Evolutionary conservation across 2,888 invertebrate species (phyloP), one percentile per base, ranked within the genome.

Genomic region (Anoplius nigerrimus): DNA sequence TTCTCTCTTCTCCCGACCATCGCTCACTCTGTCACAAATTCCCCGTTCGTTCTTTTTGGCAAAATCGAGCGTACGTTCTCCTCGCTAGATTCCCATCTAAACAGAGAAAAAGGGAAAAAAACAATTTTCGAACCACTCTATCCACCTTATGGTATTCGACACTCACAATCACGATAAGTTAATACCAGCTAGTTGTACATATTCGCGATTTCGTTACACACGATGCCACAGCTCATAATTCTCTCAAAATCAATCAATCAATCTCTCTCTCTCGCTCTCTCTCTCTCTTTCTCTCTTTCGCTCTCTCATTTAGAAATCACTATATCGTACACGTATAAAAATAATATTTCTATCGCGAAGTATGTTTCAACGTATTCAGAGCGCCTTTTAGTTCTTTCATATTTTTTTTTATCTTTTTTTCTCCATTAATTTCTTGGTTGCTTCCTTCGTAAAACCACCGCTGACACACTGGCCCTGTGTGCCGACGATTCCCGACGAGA

Each of bases 91-190:
- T 48, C 16, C 48, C 45, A 45, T 11, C 16, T n/a, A n/a, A 4
- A 13, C n/a, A n/a, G n/a, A n/a, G n/a, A n/a, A n/a, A n/a, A n/a
- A n/a, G n/a, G n/a, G n/a, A n/a, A n/a, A n/a, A n/a, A n/a, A n/a
- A n/a, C 1, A 48, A 48, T 48, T 69, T 61, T 71, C 66, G 72
- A 67, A 75, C 75, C 62, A 71, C 64, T 66, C 72, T 69, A 72
- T 63, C 62, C 68, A 70, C 65, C 63, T 58, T 66, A 51, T 5
- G 3, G 22, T 55, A 20, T 22, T n/a, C 34, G 55, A 55, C 55
- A 55, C 22, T 55, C 55, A 55, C 21, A 52, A 52, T 46, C 52
- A 16, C 22, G 48, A 48, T 18, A 48, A 48, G 48, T 42, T 16
- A 48, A 48, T 48, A 48, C 18, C 34, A 60, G 57, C 45, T 66